These are phyloP conservation scores for Leucopternis melanops DNA, from an alignment of 2,113 vertebrate genomes.

Conservation along the genomic window DNA sequence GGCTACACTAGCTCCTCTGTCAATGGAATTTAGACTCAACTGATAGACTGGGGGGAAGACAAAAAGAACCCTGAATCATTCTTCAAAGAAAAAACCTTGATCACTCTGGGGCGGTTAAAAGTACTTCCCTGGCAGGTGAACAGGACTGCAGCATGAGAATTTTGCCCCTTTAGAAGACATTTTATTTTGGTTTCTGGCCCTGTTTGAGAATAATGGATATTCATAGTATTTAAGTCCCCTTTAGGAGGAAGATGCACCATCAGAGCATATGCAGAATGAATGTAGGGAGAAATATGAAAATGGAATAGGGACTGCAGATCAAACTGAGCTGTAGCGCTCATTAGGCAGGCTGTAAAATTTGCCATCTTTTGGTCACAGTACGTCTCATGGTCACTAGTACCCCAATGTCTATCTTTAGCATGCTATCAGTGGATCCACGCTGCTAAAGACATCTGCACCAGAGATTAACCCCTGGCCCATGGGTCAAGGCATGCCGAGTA, in stretches of 20 bases:
- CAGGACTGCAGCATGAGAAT: not conserved
- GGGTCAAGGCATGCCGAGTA: not conserved
- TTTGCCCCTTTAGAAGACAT: not conserved
- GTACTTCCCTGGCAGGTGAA: not conserved
- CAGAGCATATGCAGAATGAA: not conserved
- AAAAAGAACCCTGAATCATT: not conserved
- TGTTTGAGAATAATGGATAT: not conserved
- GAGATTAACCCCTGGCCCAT: not conserved
- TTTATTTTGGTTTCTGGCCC: not conserved
- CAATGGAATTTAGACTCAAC: not conserved
- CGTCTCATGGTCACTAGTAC: not conserved
- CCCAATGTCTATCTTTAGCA: not conserved
- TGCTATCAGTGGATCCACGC: no score
- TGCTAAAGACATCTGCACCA: not conserved
- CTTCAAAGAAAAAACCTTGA: not conserved
- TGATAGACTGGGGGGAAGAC: not conserved
- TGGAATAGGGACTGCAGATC: not conserved
- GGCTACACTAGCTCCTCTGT: not conserved
- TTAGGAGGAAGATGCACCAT: not conserved
- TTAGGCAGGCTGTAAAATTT: not conserved
- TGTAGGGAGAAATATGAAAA: not conserved
- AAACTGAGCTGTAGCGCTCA: not conserved
- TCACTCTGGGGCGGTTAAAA: not conserved
- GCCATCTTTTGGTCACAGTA: not conserved
- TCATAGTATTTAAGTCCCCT: not conserved